Base-by-base conservation (phyloP, 2,888 invertebrate species). In the Odontomyia ornata region DNA sequence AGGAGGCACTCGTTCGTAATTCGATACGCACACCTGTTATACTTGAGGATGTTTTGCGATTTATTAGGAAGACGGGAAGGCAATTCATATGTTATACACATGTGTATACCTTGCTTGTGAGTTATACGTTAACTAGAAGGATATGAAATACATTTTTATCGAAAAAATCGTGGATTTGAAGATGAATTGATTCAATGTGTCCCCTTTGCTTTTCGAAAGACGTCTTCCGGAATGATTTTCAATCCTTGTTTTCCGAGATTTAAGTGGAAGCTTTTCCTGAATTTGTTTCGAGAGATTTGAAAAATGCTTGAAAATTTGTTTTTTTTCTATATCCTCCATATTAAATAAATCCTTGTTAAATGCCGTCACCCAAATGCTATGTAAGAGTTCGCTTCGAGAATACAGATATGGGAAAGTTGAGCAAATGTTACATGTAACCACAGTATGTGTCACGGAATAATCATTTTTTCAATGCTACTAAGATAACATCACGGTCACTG, bases 1-100 rank as follows among this genome's bases (percentile, higher is more conserved):
- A 36, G 36, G 36, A 36, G 5, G 36, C 36, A 5, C 64, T 25
- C 25, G 11, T 13, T 36, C 7, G 71, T 56, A 72, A 72, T 52
- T n/a, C 27, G 71, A 72, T 72, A 11, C 23, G 71, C 23, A 52
- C 71, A 72, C 71, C 71, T 72, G 71, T 72, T 72, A 72, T 69
- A 25, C 3, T 52, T 52, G 9, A 52, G 25, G 52, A 52, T 27
- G 71, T 25, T 52, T 2, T 36, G 69, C 47, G 18, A 69, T 65
- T 30, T n/a, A 65, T 28, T 18, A 11, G 5, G 18, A 18, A 65
- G 1, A 27, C 11, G 28, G 36, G 36, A 65, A 36, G 18, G 21
- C 18, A 52, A 28, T 71, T 23, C 13, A 47, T 27, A 46, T 71
- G 36, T 36, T 36, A 3, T 3, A 36, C 36, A 36, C 36, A 36